Evolutionary conservation across 2,797 vertebrate genomes (phyloP).

Genomic region (Sebastiscus albofasciatus): DNA sequence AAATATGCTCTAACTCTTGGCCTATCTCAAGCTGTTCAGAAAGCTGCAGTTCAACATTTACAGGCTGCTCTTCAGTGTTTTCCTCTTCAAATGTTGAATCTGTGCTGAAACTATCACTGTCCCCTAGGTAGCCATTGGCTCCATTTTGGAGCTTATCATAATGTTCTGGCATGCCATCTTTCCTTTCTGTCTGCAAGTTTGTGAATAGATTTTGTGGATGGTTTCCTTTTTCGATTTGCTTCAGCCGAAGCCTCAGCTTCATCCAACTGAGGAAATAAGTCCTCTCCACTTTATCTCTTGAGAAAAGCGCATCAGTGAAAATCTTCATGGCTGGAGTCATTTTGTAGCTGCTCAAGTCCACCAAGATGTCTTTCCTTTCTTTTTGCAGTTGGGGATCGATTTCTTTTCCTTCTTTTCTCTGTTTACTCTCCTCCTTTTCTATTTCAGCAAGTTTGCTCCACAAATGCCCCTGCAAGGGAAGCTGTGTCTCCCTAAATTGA

Average conservation of each 20-base stretch:
- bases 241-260: conserved; percentile 78
- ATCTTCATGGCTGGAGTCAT: conserved; percentile 77
- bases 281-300: conserved; percentile 70
- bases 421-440: conserved; percentile 81
- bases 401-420: conserved; percentile 42
- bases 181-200: conserved; percentile 5
- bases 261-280: conserved; percentile 87
- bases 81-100: conserved; percentile 52
- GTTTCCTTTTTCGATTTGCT: conserved; percentile 59
- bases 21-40: not conserved
- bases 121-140: not conserved
- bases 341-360: conserved; percentile 71
- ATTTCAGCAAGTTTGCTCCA: conserved; percentile 78
- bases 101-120: conserved; percentile 59
- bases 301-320: conserved; percentile 80
- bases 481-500: conserved; percentile 74
- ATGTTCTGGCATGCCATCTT: conserved; percentile 8
- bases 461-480: conserved; percentile 81
- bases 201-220: not conserved
- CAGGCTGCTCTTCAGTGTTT: not conserved
- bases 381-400: conserved; percentile 48
- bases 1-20: not conserved
- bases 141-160: conserved; percentile 11
- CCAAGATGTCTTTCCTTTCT: conserved; percentile 65
- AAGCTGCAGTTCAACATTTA: not conserved